These are phyloP conservation scores for Hydropotes inermis DNA, from an alignment of 2,113 vertebrate genomes.

Conservation along the genomic window DNA sequence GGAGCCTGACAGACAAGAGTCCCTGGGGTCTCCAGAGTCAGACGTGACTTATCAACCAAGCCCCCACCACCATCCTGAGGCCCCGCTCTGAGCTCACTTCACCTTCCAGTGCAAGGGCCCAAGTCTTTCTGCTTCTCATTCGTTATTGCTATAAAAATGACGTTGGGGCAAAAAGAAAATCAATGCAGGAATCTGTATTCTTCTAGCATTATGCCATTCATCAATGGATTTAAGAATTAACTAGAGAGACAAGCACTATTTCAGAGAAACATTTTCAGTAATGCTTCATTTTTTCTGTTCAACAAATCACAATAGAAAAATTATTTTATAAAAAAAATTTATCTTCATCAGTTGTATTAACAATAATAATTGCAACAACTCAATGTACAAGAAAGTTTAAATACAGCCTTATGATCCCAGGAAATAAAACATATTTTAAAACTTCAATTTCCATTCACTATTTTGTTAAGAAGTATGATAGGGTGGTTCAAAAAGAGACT, in stretches of 20 bases:
- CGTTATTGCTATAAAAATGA: neutral
- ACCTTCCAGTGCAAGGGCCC: neutral
- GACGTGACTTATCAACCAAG: neutral
- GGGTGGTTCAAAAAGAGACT: neutral
- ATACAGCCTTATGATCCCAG: neutral
- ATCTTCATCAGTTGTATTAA: neutral
- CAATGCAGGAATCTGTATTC: neutral
- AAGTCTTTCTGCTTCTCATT: neutral
- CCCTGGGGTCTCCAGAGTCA: neutral
- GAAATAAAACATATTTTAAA: slow-evolving; percentile 19
- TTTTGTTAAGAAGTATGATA: neutral
- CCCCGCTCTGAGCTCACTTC: neutral
- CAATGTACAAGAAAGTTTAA: neutral
- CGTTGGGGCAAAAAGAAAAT: neutral
- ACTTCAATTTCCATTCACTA: neutral
- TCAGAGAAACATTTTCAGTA: neutral
- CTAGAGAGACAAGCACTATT: neutral
- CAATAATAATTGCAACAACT: neutral
- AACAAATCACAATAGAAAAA: neutral
- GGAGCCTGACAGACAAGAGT: neutral
- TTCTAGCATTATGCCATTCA: neutral
- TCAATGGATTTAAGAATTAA: neutral
- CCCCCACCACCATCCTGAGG: neutral
- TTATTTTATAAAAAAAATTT: neutral
- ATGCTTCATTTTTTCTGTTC: neutral